Percentiles rank a stretch among this genome's conserved stretches.
Evolutionary conservation across 2,113 vertebrate species (phyloP).

Genomic region (Nannospalax galili): DNA sequence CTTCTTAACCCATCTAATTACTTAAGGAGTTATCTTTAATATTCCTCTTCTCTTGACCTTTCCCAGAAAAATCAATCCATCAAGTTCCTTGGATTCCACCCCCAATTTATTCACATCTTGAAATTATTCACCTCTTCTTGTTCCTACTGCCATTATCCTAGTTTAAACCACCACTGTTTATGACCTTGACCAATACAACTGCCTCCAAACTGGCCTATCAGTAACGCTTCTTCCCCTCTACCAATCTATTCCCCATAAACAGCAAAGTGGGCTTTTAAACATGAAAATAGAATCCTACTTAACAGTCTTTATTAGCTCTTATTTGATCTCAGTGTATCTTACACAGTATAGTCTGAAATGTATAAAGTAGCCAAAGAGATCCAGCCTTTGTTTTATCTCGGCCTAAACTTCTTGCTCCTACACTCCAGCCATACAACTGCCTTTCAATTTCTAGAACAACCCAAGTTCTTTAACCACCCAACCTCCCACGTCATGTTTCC

Average conservation of each 20-base stretch:
- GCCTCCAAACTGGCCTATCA: conserved; percentile 2
- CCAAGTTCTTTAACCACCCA: not conserved
- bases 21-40: conserved; percentile 25
- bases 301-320: conserved; percentile 14
- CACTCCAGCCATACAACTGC: not conserved
- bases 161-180: conserved; percentile 14
- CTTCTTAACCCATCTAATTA: conserved; percentile 47
- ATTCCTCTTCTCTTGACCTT: not conserved
- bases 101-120: not conserved
- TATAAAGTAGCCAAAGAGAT: not conserved
- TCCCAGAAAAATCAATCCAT: conserved; percentile 17
- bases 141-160: conserved; percentile 7
- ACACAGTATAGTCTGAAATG: conserved; percentile 13
- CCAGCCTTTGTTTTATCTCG: not conserved
- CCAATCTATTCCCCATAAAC: not conserved
- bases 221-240: conserved; percentile 5
- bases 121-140: conserved; percentile 44
- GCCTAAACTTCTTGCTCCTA: not conserved
- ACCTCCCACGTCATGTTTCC: not conserved
- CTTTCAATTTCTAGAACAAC: not conserved
- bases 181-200: conserved; percentile 5
- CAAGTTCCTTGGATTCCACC: conserved; percentile 1
- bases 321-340: conserved; percentile 14
- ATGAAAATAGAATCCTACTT: conserved; percentile 52
- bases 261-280: conserved; percentile 51